Evolutionary conservation across 1,140 invertebrate genomes (phyloP), one percentile per base, ranked within the genome.

Genomic region (Schlechtendalia chinensis): DNA sequence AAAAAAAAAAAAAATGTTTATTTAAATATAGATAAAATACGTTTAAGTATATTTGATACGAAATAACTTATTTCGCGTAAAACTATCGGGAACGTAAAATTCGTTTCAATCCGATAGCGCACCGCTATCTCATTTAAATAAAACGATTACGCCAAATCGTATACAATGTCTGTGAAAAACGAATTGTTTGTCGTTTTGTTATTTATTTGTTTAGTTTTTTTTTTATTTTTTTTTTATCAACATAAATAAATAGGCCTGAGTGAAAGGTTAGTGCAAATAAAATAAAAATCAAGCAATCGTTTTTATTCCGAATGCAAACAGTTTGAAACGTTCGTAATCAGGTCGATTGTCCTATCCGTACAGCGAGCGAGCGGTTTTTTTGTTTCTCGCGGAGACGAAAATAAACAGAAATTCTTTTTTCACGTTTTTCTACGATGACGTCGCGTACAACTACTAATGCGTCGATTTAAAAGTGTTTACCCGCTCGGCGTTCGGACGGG

Each of bases 241-340:
- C 29, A 29, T 19, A 19, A 45, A 72, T 29, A 29, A 72, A 72
- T 29, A 72, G 27, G 29, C 29, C 16, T 24, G 17, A 27, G 17
- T 32, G 27, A 19, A 63, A 8, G 10, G 69, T 54, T 29, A 71
- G 54, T 54, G 50, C 27, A 72, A 72, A 72, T 54, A 72, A 72
- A 54, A 72, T 32, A 19, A 32, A 69, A 72, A 72, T 54, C 50
- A 72, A 72, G 8, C 47, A 72, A 54, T 72, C 24, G 47, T 3
- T 29, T 72, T 29, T 72, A 72, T 54, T 72, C 10, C 17, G 24
- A 54, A 72, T 29, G 50, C 69, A 72, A 54, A 72, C 19, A 54
- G 24, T 72, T 54, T 29, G 24, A 54, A 54, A 72, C 69, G 24
- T 72, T 54, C 19, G 50, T 72, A 72, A 72, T 72, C 69, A 72